Base-by-base conservation (phyloP, 2,113 vertebrate genomes). In the Poicephalus gulielmi region DNA sequence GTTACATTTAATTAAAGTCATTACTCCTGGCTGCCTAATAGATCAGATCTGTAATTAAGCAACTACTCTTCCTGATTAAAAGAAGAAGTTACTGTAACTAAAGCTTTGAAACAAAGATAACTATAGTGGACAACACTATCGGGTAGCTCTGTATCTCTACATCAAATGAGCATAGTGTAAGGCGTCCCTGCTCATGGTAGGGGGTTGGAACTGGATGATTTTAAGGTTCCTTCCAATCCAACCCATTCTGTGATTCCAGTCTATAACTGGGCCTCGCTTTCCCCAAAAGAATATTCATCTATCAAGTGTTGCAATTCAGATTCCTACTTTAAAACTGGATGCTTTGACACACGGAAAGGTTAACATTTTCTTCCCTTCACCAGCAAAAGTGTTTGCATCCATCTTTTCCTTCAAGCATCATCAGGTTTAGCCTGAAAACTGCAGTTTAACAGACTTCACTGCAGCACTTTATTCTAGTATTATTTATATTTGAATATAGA, bases 61-160 rank as follows among this genome's bases (percentile, higher is more conserved):
- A 60, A 76, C 77, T 39, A 49, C 31, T 82, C 39, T 57, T 53
- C 25, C 24, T 76, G 47, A 75, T 75, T 75, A 67, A 30, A 78
- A 19, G 14, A 22, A 15, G 5, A 50, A 57, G 49, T 35, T 77
- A 57, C 10, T 64, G 24, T 17, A 86, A 53, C 25, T 53, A 59
- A 57, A 30, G 63, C 18, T 44, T 66, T 66, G 62, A 33, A 89
- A 10, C 6, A 27, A 39, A 46, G 62, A 20, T 52, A 46, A 20
- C 37, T 30, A 12, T 1, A 28, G 63, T 1, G 18, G 43, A 14
- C 30, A 53, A 6, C 22, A 1, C 0, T 24, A 25, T 10, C 64
- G 33, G 35, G 25, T 9, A 23, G 31, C 10, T 75, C 41, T 50
- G 6, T 10, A 10, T 0, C 67, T 62, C 35, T 25, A 14, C 19